Percentiles rank a stretch among this genome's conserved stretches.
Conservation (phyloP, 1,140 invertebrate genomes). For the Scaptodrosophila lebanonensis region DNA sequence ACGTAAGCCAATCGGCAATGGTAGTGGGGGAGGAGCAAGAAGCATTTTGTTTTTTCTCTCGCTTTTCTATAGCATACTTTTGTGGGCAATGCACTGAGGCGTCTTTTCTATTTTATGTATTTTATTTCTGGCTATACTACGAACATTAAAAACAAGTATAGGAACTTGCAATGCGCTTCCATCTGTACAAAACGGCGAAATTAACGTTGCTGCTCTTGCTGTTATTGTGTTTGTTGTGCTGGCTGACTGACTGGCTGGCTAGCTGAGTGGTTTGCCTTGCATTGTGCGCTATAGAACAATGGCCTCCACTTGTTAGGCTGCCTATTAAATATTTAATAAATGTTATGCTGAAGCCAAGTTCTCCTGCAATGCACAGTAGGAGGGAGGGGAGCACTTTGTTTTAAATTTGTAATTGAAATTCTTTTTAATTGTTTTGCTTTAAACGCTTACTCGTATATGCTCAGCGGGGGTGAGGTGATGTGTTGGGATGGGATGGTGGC, state of each 20-base stretch:
- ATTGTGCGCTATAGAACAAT: constrained; percentile 42
- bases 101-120: constrained; percentile 40
- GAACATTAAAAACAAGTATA: constrained; percentile 17
- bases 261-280: constrained; percentile 24
- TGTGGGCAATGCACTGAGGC: constrained; percentile 19
- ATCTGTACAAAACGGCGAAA: constrained; percentile 65
- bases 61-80: constrained; percentile 47
- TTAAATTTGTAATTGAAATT: constrained; percentile 46
- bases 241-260: constrained; percentile 13
- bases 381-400: too few species aligned
- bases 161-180: constrained; percentile 41
- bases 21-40: neutral
- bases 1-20: neutral
- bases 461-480: too few species aligned
- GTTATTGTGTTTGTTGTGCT: constrained; percentile 8
- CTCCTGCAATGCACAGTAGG: too few species aligned
- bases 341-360: constrained; percentile 37
- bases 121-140: constrained; percentile 17
- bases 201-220: constrained; percentile 41
- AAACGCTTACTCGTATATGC: too few species aligned
- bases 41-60: too few species aligned
- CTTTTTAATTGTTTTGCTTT: neutral
- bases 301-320: constrained; percentile 40
- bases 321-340: constrained; percentile 64
- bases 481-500: too few species aligned